Conservation (phyloP, 2,888 invertebrate genomes). For the Theristus sp. region DNA sequence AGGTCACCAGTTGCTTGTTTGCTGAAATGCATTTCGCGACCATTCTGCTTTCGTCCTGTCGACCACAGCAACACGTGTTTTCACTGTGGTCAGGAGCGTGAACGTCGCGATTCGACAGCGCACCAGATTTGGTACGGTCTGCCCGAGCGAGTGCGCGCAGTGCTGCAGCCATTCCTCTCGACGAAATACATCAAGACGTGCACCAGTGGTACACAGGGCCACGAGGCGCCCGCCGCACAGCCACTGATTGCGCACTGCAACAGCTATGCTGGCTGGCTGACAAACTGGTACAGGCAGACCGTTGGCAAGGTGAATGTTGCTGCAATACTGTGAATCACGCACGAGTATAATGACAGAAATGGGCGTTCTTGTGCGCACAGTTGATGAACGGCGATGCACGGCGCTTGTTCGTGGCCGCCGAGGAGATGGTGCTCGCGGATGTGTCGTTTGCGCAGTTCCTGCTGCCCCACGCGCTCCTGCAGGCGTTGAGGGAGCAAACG, state of each 20-base stretch:
- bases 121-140: not conserved
- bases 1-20: no score
- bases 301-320: not conserved
- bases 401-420: not conserved
- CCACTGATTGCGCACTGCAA: not conserved
- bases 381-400: not conserved
- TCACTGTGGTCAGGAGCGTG: not conserved
- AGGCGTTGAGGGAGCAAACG: conserved; percentile 2
- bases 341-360: no score
- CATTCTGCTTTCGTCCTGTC: no score
- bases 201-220: not conserved
- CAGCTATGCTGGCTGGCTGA: not conserved
- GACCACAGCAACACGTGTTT: no score
- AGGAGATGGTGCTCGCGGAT: not conserved
- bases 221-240: not conserved
- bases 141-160: not conserved
- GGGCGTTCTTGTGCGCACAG: no score
- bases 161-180: not conserved
- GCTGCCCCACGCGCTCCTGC: conserved; percentile 5
- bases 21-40: no score
- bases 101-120: not conserved
- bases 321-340: no score
- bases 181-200: not conserved
- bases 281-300: not conserved
- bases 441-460: conserved; percentile 1